phyloP scores from a whole-genome alignment of 2,113 vertebrate species.

The Carollia perspicillata region DNA sequence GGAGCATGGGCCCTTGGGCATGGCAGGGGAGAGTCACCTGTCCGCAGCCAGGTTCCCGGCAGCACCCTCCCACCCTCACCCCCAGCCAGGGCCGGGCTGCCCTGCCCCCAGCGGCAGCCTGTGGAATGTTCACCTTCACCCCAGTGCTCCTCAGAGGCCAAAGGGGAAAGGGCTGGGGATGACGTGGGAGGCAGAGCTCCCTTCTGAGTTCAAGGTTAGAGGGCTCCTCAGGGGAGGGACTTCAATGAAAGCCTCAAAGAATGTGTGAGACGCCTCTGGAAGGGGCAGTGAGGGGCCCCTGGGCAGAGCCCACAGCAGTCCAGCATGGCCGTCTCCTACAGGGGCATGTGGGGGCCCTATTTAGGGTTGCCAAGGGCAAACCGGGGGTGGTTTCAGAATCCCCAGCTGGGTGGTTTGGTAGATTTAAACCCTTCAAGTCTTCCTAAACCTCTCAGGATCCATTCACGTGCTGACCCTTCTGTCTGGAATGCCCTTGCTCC shows the following conservation, averaged over 20 bases:
- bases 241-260: background rate
- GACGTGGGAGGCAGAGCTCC: rapidly evolving
- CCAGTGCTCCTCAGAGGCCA: background rate
- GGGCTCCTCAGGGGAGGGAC: background rate
- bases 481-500: background rate
- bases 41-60: background rate
- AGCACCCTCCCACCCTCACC: background rate
- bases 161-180: background rate
- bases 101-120: background rate
- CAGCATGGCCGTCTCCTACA: too few species aligned
- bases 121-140: background rate
- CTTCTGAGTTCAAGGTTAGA: background rate
- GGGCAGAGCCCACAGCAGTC: background rate
- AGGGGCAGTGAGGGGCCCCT: background rate
- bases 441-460: background rate
- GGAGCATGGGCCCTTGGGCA: background rate
- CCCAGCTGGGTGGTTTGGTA: background rate
- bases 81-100: background rate
- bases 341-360: background rate
- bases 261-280: background rate
- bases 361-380: background rate
- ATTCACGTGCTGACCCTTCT: background rate
- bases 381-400: background rate
- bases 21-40: background rate
- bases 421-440: background rate